Conservation (phyloP, 2,113 vertebrate species). For the Pedetes capensis region DNA sequence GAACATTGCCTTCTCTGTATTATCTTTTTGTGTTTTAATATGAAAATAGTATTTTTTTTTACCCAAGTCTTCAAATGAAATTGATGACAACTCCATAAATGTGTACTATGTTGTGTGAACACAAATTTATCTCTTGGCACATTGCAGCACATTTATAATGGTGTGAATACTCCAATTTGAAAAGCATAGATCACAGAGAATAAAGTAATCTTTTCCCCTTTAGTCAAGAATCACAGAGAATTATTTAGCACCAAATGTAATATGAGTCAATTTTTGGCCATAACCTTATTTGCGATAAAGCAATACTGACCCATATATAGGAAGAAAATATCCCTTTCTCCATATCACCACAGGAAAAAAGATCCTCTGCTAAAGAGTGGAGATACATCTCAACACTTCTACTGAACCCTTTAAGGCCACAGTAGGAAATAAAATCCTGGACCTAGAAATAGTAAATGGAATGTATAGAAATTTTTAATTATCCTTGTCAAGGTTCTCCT, state of each 20-base stretch:
- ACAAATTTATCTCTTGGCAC: neutral
- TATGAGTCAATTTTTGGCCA: neutral
- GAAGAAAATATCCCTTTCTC: constrained; percentile 22
- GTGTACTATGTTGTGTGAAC: neutral
- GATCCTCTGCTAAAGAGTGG: neutral
- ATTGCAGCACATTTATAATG: neutral
- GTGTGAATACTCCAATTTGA: neutral
- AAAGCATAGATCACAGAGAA: constrained; percentile 3
- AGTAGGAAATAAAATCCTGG: neutral
- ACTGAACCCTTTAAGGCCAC: neutral
- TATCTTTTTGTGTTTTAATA: neutral
- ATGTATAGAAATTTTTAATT: constrained; percentile 4
- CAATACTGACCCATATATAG: neutral
- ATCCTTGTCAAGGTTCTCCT: neutral
- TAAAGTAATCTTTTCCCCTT: constrained; percentile 21
- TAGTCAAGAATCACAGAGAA: neutral
- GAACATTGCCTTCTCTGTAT: neutral
- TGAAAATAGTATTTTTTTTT: neutral
- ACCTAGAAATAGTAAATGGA: constrained; percentile 13
- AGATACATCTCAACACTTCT: neutral
- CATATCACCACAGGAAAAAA: neutral
- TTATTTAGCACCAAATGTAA: constrained; percentile 41
- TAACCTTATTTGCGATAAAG: constrained; percentile 26
- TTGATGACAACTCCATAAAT: neutral
- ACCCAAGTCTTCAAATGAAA: constrained; percentile 32